A percentile compares a stretch with the other conserved stretches of the same genome.
Evolutionary conservation across 2,888 invertebrate species (phyloP).

Genomic region (Fragum sueziense): DNA sequence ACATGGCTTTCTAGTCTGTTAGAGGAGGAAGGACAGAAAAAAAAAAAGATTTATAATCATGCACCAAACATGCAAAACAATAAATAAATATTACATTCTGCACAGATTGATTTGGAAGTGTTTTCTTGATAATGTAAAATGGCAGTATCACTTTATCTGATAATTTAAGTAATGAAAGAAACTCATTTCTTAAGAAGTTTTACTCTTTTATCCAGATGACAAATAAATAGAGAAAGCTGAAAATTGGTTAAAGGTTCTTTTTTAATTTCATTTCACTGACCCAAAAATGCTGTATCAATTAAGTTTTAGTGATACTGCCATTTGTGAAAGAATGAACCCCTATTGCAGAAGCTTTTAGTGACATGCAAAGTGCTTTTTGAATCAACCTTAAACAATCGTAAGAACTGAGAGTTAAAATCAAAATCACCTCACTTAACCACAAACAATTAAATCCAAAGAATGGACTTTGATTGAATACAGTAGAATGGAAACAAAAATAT

Average conservation of each 20-base stretch:
- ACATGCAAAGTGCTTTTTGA: neutral
- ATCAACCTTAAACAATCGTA: too few relatives aligned
- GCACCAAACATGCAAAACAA: conserved; percentile 26
- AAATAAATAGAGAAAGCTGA: too few relatives aligned
- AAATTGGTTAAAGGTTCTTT: too few relatives aligned
- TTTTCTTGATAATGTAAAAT: neutral
- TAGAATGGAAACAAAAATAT: neutral
- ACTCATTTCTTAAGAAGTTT: too few relatives aligned
- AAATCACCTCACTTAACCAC: too few relatives aligned
- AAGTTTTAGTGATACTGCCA: neutral
- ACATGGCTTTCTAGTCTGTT: conserved; percentile 71
- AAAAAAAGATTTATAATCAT: conserved; percentile 26
- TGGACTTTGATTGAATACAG: too few relatives aligned
- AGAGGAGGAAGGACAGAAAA: conserved; percentile 62
- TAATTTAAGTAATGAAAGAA: too few relatives aligned
- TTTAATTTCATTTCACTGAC: too few relatives aligned
- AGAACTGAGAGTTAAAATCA: too few relatives aligned
- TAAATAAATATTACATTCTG: conserved; percentile 17
- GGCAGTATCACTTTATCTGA: conserved; percentile 1
- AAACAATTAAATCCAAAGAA: too few relatives aligned
- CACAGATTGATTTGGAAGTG: neutral
- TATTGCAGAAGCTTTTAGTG: neutral
- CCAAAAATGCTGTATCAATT: too few relatives aligned
- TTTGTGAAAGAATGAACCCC: neutral
- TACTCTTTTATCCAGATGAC: too few relatives aligned